A percentile compares a stretch with the other conserved stretches of the same genome.
These are phyloP conservation scores for Anguilla anguilla DNA, from an alignment of 2,797 vertebrate genomes.

Conservation along the genomic window DNA sequence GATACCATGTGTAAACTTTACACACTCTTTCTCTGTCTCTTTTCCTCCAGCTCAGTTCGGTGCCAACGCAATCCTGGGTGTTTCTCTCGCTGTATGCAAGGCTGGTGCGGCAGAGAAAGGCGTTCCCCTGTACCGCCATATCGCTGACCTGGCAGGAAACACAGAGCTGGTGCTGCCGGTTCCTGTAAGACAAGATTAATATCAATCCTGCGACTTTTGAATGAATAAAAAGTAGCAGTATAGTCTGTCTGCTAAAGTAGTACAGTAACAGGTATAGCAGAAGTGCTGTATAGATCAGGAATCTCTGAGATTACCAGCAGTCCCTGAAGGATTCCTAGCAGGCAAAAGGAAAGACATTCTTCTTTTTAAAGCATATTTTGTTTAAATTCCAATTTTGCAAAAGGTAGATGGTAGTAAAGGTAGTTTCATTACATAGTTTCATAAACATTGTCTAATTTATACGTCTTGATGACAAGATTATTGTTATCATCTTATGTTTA, in stretches of 20 bases:
- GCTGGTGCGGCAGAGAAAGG: constrained; percentile 88
- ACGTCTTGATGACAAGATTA: no score
- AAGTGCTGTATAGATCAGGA: not conserved
- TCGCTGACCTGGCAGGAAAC: constrained; percentile 90
- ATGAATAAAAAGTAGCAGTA: not conserved
- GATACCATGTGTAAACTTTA: not conserved
- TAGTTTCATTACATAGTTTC: no score
- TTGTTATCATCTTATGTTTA: not conserved
- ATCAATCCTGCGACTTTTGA: not conserved
- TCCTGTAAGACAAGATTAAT: constrained; percentile 74
- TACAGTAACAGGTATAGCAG: not conserved
- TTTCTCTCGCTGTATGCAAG: constrained; percentile 89
- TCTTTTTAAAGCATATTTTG: no score
- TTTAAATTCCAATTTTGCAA: no score
- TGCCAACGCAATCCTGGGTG: constrained; percentile 89
- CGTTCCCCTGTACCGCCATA: constrained; percentile 87
- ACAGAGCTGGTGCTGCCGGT: constrained; percentile 87
- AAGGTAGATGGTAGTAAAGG: no score
- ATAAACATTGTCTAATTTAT: no score
- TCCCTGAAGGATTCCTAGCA: no score
- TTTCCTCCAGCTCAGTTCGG: constrained; percentile 84
- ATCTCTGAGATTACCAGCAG: not conserved
- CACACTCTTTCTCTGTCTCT: not conserved
- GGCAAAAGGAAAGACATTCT: no score
- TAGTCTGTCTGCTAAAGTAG: not conserved